Evolutionary conservation across 2,113 vertebrate genomes (phyloP), one percentile per base, ranked within the genome.

Genomic region (Bombycilla garrulus): DNA sequence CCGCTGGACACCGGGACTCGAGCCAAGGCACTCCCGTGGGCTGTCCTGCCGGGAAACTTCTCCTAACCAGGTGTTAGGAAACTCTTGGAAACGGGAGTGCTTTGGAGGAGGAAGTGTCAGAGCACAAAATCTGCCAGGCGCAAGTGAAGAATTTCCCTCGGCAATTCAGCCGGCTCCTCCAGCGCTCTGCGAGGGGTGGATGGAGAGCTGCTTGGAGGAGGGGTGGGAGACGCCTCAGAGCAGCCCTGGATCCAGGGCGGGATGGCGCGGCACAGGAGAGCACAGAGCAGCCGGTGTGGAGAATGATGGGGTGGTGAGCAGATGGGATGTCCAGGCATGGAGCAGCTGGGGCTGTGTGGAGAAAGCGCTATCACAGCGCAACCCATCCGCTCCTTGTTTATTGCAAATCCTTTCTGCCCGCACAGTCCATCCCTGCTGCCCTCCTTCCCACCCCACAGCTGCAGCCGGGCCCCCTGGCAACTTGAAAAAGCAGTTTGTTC

Each of bases 201-300:
- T 1, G 6, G 24, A 24, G 61, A 8, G 4, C 22, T 25, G 12
- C 38, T 38, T 38, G 38, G 5, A 0, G 25, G 50, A 60, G 54
- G 33, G 29, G 6, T 19, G 33, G 36, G 47, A 61, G 61, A 17
- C 1, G 2, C 13, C 16, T 31, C 0, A 2, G 81, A 66, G 81
- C 45, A 1, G 5, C 22, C 0, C 45, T 9, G 23, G 47, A 14
- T 12, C 7, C 40, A 31, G 29, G 60, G 56, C 47, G 64, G 64
- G 21, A 1, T 17, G 42, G 33, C 0, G 3, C 3, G 12, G 50
- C 25, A 18, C 38, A n/a, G 61, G 50, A 58, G 2, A 10, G 50
- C 3, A 1, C 0, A 1, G 93, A 28, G n/a, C 2, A 5, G 57
- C 21, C 6, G 12, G 13, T 53, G 62, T 0, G 8, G 26, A 6